A percentile compares a stretch with the other conserved stretches of the same genome.
Conservation (phyloP, 2,888 invertebrate genomes). For the Andrena praecox region DNA sequence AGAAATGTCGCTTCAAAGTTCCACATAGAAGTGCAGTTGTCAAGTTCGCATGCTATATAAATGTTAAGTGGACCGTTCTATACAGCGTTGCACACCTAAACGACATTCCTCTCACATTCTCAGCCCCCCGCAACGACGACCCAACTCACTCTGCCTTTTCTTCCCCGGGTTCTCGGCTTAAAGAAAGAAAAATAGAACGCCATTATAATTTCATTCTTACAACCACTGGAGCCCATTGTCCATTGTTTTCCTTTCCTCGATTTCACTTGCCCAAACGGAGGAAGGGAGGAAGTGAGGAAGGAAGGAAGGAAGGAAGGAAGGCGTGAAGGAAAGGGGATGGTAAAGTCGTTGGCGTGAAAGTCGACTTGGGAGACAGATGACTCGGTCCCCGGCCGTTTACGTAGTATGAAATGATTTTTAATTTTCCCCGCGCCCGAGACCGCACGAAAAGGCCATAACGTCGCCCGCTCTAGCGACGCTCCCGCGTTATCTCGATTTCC, state of each 20-base stretch:
- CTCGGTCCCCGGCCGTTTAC: slow-evolving; percentile 26
- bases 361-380: not conserved
- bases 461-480: not conserved
- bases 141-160: not conserved
- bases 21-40: not conserved
- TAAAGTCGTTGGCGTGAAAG: not conserved
- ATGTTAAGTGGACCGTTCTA: not conserved
- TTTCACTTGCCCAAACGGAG: not conserved
- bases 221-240: slow-evolving; percentile 6
- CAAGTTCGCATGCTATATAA: not conserved
- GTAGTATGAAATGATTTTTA: slow-evolving; percentile 59
- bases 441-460: slow-evolving; percentile 14
- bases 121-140: not conserved
- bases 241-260: slow-evolving; percentile 26
- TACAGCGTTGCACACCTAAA: not conserved
- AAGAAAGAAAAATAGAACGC: slow-evolving; percentile 16
- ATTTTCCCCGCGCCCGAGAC: slow-evolving; percentile 20
- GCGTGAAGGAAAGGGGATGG: not conserved
- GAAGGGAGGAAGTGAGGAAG: not conserved
- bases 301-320: not conserved
- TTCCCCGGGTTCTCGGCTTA: not conserved
- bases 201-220: slow-evolving; percentile 10
- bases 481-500: slow-evolving; percentile 50
- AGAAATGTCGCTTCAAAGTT: not conserved
- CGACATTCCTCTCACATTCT: slow-evolving; percentile 1